Conservation (phyloP, 2,113 vertebrate genomes). For the Pachyramphus minor region DNA sequence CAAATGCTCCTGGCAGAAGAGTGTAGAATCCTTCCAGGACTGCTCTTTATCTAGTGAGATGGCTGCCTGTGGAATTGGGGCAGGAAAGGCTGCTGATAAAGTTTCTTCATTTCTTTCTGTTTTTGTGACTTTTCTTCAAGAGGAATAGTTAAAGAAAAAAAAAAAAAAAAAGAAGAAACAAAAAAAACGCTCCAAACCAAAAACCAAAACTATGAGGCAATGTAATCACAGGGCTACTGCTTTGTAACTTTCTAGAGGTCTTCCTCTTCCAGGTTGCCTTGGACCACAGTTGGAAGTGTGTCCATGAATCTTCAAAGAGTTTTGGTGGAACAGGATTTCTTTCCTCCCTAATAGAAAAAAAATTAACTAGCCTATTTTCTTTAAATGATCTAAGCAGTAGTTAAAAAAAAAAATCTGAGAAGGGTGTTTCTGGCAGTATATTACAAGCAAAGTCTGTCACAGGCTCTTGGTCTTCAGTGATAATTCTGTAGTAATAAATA, state of each 20-base stretch:
- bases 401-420: neutral
- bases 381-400: neutral
- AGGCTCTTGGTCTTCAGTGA: neutral
- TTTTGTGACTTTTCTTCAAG: neutral
- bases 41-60: neutral
- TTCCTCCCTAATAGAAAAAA: neutral
- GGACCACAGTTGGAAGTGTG: neutral
- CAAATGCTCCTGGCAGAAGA: conserved; percentile 23
- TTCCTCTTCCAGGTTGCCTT: neutral
- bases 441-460: neutral
- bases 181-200: neutral
- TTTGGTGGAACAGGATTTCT: neutral
- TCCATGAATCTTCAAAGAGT: neutral
- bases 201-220: neutral
- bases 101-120: neutral
- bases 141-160: neutral
- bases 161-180: neutral
- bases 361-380: neutral
- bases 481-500: neutral
- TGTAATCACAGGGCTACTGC: neutral
- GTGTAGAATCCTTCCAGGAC: neutral
- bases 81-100: neutral
- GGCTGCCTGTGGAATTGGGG: neutral
- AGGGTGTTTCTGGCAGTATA: neutral
- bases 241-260: conserved; percentile 16